These are phyloP conservation scores for Tetramorium parvispinum DNA, from an alignment of 1,140 invertebrate species.

Conservation along the genomic window DNA sequence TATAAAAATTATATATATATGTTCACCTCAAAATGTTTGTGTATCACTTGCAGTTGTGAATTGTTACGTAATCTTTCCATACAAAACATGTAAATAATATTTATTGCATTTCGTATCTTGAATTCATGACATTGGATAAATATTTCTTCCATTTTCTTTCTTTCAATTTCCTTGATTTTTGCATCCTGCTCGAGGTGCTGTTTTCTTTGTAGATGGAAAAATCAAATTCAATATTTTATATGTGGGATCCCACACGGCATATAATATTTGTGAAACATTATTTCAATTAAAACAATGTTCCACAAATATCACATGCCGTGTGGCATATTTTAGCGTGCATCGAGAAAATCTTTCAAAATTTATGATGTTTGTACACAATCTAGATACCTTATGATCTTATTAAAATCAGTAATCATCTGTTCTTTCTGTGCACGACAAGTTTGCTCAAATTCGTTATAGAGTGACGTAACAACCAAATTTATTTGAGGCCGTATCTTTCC, in stretches of 20 bases:
- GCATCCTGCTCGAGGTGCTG: conserved; percentile 54
- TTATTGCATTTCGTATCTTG: conserved; percentile 82
- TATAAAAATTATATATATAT: not conserved
- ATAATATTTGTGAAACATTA: too few species aligned
- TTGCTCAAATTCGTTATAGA: conserved; percentile 78
- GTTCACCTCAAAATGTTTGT: conserved; percentile 76
- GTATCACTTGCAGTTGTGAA: conserved; percentile 75
- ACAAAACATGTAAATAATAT: conserved; percentile 82
- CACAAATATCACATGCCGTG: too few species aligned
- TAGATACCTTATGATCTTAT: conserved; percentile 77
- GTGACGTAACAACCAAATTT: conserved; percentile 60
- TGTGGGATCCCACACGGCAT: too few species aligned
- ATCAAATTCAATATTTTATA: conserved; percentile 29
- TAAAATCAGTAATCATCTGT: conserved; percentile 81
- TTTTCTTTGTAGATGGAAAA: conserved; percentile 62
- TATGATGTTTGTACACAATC: not conserved
- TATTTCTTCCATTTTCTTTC: conserved; percentile 73
- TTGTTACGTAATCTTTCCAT: conserved; percentile 81
- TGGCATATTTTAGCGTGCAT: not conserved
- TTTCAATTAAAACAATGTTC: too few species aligned
- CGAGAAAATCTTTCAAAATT: not conserved
- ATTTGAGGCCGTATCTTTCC: conserved; percentile 79
- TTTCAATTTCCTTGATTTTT: conserved; percentile 62
- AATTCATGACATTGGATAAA: conserved; percentile 76
- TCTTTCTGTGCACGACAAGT: conserved; percentile 70